Evolutionary conservation across 1,140 invertebrate species (phyloP), one percentile per base, ranked within the genome.

Genomic region (Lepidurus couesii): DNA sequence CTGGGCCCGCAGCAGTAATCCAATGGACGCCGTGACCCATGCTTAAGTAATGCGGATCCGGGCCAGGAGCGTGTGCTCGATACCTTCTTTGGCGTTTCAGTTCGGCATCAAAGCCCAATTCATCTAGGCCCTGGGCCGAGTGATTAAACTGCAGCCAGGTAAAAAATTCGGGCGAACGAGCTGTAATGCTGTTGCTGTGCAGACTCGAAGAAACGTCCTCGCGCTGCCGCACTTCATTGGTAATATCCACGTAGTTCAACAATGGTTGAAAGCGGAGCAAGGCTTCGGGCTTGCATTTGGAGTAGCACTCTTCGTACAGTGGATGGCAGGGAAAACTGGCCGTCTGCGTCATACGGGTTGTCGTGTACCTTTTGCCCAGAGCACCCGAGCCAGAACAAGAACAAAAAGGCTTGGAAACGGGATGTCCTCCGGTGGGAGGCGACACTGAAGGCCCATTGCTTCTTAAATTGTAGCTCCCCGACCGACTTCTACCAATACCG

Each of bases 211-310:
- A 7, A 42, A 24, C 21, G 16, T 79, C 65, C 8, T 53, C 53
- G 13, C 24, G 45, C 24, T 78, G 11, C 3, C 42, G 78, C 43
- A 78, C 42, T 78, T 80, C 77, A 43, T 78, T 44, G n/a, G 77
- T 80, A 42, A 80, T 78, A 73, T 80, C 79, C 24, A 80, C 24
- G 43, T 74, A 80, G 45, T 78, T 78, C n/a, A 80, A 44, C 26
- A 80, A 78, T 1, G 79, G 43, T 1, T 44, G 78, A 53, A 53
- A 78, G 8, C 43, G 42, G 10, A 75, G 73, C 13, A 34, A 26
- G 16, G 73, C 45, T 21, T 79, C 42, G 21, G 44, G 75, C 43
- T 78, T 45, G 74, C 77, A 78, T 26, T 21, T 43, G 11, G 77
- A 53, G n/a, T 42, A 43, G 42, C 79, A 80, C 24, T 78, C 73